phyloP scores from a whole-genome alignment of 2,797 vertebrate genomes.

The Malacoctenus gilli region DNA sequence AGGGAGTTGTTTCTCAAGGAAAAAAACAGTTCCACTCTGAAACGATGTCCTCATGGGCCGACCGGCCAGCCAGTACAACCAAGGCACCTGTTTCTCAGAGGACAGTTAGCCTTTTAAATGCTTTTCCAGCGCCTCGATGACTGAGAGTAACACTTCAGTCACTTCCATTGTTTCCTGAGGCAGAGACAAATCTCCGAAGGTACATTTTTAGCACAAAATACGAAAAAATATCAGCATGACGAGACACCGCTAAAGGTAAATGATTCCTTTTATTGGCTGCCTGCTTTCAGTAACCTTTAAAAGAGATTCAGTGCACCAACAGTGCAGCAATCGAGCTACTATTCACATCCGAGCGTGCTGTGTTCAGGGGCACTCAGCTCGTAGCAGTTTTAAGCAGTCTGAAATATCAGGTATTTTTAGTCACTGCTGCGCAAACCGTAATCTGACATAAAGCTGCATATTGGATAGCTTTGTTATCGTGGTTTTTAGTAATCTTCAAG shows the following conservation, averaged over 20 bases:
- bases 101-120: constrained; percentile 30
- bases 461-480: constrained; percentile 25
- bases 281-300: constrained; percentile 12
- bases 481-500: constrained; percentile 15
- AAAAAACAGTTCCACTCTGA: constrained; percentile 9
- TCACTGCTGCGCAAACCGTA: neutral
- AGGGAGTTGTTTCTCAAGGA: constrained; percentile 3
- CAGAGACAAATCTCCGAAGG: constrained; percentile 27
- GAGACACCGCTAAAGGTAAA: neutral
- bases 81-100: constrained; percentile 10
- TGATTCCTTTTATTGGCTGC: neutral
- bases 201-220: constrained; percentile 14
- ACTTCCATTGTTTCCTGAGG: constrained; percentile 24
- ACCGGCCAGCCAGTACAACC: constrained; percentile 20
- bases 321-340: constrained; percentile 2
- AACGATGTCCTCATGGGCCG: constrained; percentile 13
- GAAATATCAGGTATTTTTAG: neutral
- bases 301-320: constrained; percentile 12
- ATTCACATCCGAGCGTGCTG: neutral
- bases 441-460: constrained; percentile 17
- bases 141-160: constrained; percentile 20
- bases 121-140: too few species aligned
- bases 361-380: neutral
- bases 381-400: too few species aligned
- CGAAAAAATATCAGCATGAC: constrained; percentile 12